phyloP scores from a whole-genome alignment of 1,140 invertebrate genomes.

The Bombus sylvicola region DNA sequence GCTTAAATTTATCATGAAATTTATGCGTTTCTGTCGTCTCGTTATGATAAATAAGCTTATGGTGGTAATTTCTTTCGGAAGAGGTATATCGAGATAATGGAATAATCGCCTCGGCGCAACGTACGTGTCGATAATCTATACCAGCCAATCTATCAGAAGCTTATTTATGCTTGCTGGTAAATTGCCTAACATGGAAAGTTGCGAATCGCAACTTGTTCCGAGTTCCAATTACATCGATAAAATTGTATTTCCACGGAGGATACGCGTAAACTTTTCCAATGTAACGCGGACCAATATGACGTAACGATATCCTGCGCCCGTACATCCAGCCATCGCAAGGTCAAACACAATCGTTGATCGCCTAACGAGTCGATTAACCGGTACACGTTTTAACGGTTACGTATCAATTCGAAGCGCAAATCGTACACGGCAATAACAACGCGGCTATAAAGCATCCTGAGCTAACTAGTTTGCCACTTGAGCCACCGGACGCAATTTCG shows the following conservation, averaged over 20 bases:
- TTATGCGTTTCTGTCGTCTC: too few species aligned
- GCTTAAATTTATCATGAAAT: too few species aligned
- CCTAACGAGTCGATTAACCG: slow-evolving; percentile 30
- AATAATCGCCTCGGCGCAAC: too few species aligned
- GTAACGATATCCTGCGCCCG: neutral
- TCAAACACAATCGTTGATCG: neutral
- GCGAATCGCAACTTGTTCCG: too few species aligned
- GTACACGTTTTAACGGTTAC: slow-evolving; percentile 31
- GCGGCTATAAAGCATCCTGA: slow-evolving; percentile 36
- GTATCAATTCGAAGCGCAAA: slow-evolving; percentile 42
- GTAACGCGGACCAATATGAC: neutral
- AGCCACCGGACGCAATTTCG: slow-evolving; percentile 65
- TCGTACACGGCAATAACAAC: slow-evolving; percentile 51
- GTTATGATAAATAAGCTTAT: too few species aligned
- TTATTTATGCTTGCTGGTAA: too few species aligned
- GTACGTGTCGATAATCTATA: too few species aligned
- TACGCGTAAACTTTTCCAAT: neutral
- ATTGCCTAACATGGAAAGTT: too few species aligned
- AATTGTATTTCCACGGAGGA: neutral
- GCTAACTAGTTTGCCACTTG: slow-evolving; percentile 58
- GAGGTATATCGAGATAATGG: too few species aligned
- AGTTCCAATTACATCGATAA: too few species aligned
- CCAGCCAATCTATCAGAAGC: too few species aligned
- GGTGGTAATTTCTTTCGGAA: too few species aligned
- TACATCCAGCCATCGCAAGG: neutral